These are phyloP conservation scores for Bradypodion pumilum DNA, from an alignment of 2,797 vertebrate genomes.

Conservation along the genomic window DNA sequence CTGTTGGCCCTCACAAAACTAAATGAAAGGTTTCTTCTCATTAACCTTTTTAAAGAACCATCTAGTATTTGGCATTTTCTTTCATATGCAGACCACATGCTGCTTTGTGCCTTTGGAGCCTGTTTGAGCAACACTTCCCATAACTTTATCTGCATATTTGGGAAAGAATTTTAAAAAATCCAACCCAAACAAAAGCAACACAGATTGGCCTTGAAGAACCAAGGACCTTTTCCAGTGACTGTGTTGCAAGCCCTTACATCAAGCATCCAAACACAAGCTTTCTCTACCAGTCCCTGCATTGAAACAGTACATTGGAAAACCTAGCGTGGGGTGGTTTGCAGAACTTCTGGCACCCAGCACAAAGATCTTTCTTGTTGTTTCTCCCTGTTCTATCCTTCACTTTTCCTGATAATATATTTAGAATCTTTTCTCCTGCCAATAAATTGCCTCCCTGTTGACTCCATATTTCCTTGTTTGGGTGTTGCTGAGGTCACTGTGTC, in stretches of 20 bases:
- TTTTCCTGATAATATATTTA: slow-evolving; percentile 25
- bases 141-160: slow-evolving; percentile 63
- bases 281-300: neutral
- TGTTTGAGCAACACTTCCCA: slow-evolving; percentile 60
- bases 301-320: slow-evolving; percentile 12
- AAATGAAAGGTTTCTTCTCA: neutral
- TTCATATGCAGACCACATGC: slow-evolving; percentile 47
- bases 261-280: slow-evolving; percentile 37
- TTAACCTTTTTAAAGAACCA: slow-evolving; percentile 23
- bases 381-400: slow-evolving; percentile 12
- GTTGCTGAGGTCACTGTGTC: neutral
- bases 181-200: slow-evolving; percentile 46
- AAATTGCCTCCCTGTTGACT: neutral
- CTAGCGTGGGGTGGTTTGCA: slow-evolving; percentile 30
- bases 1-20: neutral
- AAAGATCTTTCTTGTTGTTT: slow-evolving; percentile 22
- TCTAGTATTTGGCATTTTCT: slow-evolving; percentile 32
- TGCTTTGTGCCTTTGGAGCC: slow-evolving; percentile 59
- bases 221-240: slow-evolving; percentile 22
- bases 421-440: neutral
- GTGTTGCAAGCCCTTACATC: slow-evolving; percentile 62
- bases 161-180: slow-evolving; percentile 19
- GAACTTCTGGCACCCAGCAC: slow-evolving; percentile 31
- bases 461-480: neutral
- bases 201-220: slow-evolving; percentile 53